phyloP scores from a whole-genome alignment of 2,113 vertebrate genomes.

The Mus musculus region DNA sequence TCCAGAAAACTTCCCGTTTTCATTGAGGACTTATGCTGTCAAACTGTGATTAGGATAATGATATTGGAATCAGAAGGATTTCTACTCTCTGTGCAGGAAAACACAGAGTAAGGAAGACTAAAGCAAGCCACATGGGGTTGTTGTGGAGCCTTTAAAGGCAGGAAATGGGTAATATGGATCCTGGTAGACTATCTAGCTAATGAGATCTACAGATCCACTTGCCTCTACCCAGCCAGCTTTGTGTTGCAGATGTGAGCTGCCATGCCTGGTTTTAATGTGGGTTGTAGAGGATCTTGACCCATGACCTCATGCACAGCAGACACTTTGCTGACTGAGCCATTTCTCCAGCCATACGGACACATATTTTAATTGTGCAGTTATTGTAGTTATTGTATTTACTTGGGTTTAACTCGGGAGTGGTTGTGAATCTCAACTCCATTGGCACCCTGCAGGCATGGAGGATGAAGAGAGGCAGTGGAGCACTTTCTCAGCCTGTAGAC shows the following conservation, averaged over 20 bases:
- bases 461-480: background rate
- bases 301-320: background rate
- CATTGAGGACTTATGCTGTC: background rate
- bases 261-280: background rate
- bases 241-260: too few species aligned
- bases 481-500: background rate
- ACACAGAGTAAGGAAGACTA: background rate
- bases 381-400: background rate
- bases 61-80: background rate
- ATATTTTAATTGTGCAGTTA: background rate
- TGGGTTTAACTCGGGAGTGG: background rate
- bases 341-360: background rate
- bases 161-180: background rate
- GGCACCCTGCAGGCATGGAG: background rate
- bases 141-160: background rate
- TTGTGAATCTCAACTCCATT: background rate
- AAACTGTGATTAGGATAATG: background rate
- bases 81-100: background rate
- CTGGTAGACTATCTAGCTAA: background rate
- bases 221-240: background rate
- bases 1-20: background rate
- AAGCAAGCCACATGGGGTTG: background rate
- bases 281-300: background rate
- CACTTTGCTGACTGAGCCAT: background rate
- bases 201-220: background rate